Percentiles rank a stretch among this genome's conserved stretches.
Evolutionary conservation across 2,888 invertebrate species (phyloP).

Genomic region (Amphipyra tragopoginis): DNA sequence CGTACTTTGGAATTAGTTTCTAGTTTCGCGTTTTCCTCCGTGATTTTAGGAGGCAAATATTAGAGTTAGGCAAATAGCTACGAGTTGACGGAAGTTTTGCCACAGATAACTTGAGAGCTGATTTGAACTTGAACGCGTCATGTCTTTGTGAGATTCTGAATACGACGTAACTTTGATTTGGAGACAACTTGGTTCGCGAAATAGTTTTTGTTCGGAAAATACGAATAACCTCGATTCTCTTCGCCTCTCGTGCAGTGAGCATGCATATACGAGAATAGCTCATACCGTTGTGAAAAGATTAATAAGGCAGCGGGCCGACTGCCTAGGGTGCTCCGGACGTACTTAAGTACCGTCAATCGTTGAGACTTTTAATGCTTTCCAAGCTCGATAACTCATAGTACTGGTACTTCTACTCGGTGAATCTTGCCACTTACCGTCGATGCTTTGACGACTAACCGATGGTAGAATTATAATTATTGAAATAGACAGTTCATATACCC

Average conservation of each 20-base stretch:
- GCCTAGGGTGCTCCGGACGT: no score
- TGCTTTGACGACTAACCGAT: no score
- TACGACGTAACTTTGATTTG: slow-evolving; percentile 19
- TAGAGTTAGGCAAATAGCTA: slow-evolving; percentile 46
- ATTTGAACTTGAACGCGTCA: slow-evolving; percentile 43
- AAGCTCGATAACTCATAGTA: no score
- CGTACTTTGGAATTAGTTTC: slow-evolving; percentile 54
- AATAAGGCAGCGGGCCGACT: no score
- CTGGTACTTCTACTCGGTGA: no score
- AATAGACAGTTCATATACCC: no score
- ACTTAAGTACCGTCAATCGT: no score
- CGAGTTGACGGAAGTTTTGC: slow-evolving; percentile 39
- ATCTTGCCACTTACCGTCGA: no score
- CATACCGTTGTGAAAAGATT: no score
- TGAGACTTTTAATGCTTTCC: background rate
- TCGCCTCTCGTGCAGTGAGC: no score
- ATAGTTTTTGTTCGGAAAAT: background rate
- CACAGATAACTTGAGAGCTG: slow-evolving; percentile 34
- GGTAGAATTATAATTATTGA: no score
- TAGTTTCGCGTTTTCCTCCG: slow-evolving; percentile 24
- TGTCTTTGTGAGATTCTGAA: slow-evolving; percentile 26
- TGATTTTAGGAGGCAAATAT: slow-evolving; percentile 59
- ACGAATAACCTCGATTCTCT: background rate
- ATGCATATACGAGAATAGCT: no score
- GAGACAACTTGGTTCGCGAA: background rate